Evolutionary conservation across 2,888 invertebrate genomes (phyloP).

Genomic region (Galeopsomyia nigrocyanea): DNA sequence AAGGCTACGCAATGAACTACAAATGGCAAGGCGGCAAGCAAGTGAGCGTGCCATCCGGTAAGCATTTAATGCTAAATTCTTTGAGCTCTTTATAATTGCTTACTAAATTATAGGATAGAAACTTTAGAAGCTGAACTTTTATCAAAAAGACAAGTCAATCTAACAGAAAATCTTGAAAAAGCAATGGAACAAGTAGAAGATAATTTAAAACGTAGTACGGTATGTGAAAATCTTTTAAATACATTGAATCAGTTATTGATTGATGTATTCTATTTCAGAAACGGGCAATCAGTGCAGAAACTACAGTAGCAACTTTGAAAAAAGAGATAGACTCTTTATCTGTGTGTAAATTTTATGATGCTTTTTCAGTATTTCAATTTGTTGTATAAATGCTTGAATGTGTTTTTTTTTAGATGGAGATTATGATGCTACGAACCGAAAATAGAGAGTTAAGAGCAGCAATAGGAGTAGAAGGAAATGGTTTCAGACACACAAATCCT

Average conservation of each 20-base stretch:
- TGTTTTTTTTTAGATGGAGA: constrained; percentile 68
- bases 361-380: constrained; percentile 24
- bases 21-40: constrained; percentile 71
- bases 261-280: constrained; percentile 70
- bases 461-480: constrained; percentile 69
- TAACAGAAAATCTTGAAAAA: constrained; percentile 72
- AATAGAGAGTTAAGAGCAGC: constrained; percentile 70
- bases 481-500: constrained; percentile 53
- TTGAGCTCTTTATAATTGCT: constrained; percentile 4
- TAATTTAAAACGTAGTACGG: constrained; percentile 73
- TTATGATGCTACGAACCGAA: constrained; percentile 70
- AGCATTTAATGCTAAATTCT: constrained; percentile 7
- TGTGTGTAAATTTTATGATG: constrained; percentile 68
- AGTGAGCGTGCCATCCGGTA: constrained; percentile 70
- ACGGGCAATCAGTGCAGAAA: constrained; percentile 75
- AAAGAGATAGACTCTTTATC: constrained; percentile 80
- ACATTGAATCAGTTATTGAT: constrained; percentile 3
- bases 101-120: constrained; percentile 68
- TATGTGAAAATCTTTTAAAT: constrained; percentile 58
- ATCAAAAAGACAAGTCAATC: constrained; percentile 71
- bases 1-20: constrained; percentile 73
- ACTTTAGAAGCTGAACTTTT: constrained; percentile 72
- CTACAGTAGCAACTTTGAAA: constrained; percentile 75
- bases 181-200: constrained; percentile 74
- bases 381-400: neutral